Percentiles rank a stretch among this genome's conserved stretches.
These are phyloP conservation scores for Clytia hemisphaerica DNA, from an alignment of 30 jellyfish, hydroid and myxozoan genomes.

Conservation along the genomic window DNA sequence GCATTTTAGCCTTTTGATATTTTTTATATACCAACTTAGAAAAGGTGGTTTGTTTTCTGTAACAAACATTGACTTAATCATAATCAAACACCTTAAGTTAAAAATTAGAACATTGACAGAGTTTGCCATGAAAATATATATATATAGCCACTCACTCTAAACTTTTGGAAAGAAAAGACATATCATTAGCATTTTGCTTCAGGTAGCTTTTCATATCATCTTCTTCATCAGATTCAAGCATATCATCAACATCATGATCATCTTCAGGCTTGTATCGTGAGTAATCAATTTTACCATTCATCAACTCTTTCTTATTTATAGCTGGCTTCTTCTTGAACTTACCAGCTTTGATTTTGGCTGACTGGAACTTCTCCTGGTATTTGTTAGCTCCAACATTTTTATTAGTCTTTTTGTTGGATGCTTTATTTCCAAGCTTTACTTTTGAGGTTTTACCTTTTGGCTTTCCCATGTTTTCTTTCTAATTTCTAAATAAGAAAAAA, in stretches of 20 bases:
- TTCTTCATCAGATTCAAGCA: slow-evolving; percentile 15
- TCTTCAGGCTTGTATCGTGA: background rate
- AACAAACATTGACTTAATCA: no score
- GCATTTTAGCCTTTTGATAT: background rate
- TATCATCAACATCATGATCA: slow-evolving; percentile 10
- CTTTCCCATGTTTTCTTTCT: no score
- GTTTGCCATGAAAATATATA: no score
- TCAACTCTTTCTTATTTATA: background rate
- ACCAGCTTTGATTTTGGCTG: background rate
- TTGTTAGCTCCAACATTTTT: no score
- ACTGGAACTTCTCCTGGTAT: background rate
- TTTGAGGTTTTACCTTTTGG: slow-evolving; percentile 18
- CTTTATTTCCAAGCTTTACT: slow-evolving; percentile 17
- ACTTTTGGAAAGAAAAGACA: slow-evolving; percentile 18
- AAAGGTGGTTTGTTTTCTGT: no score
- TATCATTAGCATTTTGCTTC: background rate
- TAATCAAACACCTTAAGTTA: background rate
- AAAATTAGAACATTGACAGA: no score
- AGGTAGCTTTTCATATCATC: slow-evolving; percentile 3
- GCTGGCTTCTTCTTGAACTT: background rate
- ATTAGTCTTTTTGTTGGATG: slow-evolving; percentile 11
- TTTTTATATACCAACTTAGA: no score
- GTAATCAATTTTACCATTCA: background rate
- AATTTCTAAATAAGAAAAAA: no score
- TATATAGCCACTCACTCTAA: no score